Evolutionary conservation across 2,113 vertebrate genomes (phyloP), one percentile per base, ranked within the genome.

Genomic region (Cyprinodon tularosa): DNA sequence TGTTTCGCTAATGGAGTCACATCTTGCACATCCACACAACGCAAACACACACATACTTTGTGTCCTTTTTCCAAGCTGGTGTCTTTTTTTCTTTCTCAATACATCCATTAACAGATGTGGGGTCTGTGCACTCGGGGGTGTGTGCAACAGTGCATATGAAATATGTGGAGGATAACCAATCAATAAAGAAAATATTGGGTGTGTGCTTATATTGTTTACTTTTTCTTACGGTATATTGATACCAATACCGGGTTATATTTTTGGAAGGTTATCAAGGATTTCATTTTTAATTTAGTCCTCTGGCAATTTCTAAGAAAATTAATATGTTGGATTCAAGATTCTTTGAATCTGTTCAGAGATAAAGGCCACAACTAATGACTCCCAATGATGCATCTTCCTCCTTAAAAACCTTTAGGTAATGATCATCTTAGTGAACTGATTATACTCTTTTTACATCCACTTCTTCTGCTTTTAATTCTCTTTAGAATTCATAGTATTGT

Each of bases 1-100:
- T 86, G 89, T 89, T 88, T 92, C 84, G 85, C 93, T 92, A 90
- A 91, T 92, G 88, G 82, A 88, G 81, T 83, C 76, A 59, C 59
- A 68, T 63, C 87, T 64, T 60, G 15, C 67, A 48, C 73, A 65
- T 71, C 37, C 71, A 68, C 76, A 74, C 79, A 79, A 71, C 71
- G 79, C 62, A 78, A 68, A 84, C 71, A 76, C 29, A 65, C 57
- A 71, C 47, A 74, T 57, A 69, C 63, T 44, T 50, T 37, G 65
- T 61, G 38, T 64, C 62, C 42, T 67, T 74, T 65, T 72, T 82
- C 82, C 74, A 38, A 71, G 71, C 74, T 53, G 82, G 78, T 75
- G 84, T 86, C 77, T 84, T 84, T 78, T 78, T 79, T 81, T 84
- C 77, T 92, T 93, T 84, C 77, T 92, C 93, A 90, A 91, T 89